phyloP scores from a whole-genome alignment of 2,888 invertebrate species.

The Metellina segmentata region DNA sequence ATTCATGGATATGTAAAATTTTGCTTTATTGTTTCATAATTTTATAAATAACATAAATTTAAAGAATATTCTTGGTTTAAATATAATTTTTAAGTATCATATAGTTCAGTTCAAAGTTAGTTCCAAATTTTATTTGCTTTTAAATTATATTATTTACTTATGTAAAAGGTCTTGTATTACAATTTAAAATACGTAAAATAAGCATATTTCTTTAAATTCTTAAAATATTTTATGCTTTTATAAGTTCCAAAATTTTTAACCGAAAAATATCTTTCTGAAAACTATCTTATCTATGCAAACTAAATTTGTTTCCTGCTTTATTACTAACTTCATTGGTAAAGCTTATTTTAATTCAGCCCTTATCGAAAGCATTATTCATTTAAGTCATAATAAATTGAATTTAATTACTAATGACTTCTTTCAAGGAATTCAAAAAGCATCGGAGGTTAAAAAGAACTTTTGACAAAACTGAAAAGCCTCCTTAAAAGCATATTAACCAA shows the following conservation, averaged over 20 bases:
- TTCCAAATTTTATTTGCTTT: neutral
- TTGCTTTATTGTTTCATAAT: too few species aligned
- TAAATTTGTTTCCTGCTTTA: neutral
- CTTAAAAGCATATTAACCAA: slow-evolving; percentile 18
- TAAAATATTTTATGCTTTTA: neutral
- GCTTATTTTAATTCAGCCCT: neutral
- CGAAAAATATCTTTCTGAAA: neutral
- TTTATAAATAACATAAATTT: too few species aligned
- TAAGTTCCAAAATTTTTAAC: neutral
- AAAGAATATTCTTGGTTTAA: too few species aligned
- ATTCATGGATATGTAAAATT: too few species aligned
- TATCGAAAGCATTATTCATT: neutral
- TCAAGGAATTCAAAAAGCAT: slow-evolving; percentile 61
- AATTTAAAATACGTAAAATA: too few species aligned
- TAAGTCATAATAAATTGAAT: slow-evolving; percentile 30
- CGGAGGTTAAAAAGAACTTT: slow-evolving; percentile 61
- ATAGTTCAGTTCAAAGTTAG: neutral
- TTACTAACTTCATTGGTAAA: neutral
- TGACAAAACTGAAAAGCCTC: slow-evolving; percentile 60
- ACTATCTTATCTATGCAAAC: slow-evolving; percentile 35
- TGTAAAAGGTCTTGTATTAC: neutral
- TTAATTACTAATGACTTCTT: slow-evolving; percentile 60
- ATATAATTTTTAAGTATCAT: too few species aligned
- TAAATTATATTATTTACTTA: neutral
- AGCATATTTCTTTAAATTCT: too few species aligned